Evolutionary conservation across 1,140 invertebrate species (phyloP), one percentile per base, ranked within the genome.

Genomic region (Cotesia typhae): DNA sequence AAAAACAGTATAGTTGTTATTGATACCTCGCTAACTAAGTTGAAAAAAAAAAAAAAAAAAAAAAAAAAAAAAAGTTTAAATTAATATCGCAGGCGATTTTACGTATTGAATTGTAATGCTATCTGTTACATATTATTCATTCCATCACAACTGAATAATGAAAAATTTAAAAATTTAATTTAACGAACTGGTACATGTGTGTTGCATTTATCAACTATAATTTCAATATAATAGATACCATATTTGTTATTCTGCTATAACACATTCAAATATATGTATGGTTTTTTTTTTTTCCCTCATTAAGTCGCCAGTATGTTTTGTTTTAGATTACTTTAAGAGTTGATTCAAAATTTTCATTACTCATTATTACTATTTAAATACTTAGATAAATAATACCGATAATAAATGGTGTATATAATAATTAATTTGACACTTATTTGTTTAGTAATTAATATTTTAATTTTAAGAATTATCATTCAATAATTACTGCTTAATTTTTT

Each of bases 11-110:
- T 28, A 37, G n/a, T 51, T 61, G 10, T 4, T 10, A 38, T 4
- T 17, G 12, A 9, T 41, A 41, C 12, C 74, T 55, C 59, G 66
- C 52, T 79, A 74, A 75, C 74, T 80, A 77, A 73, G 77, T 55
- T 60, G 76, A 78, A 75, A 75, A 67, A 59, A 75, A 66, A 71
- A 78, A 80, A 79, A 70, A 71, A 14, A 14, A 14, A n/a, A n/a
- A n/a, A n/a, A n/a, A 74, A 75, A 76, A 72, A 20, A 69, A 60
- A 74, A 63, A 63, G 73, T 75, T 74, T 67, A 80, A 80, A 74
- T 67, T 82, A 77, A 83, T 78, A 78, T 85, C 77, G 82, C 79
- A 81, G 81, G 80, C 82, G 83, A 85, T 83, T 80, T 83, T 79
- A 80, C 81, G 74, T 80, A 80, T 81, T 83, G 78, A 81, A 79